Percentiles rank a stretch among this genome's conserved stretches.
phyloP scores from a whole-genome alignment of 2,113 vertebrate genomes.

The Corvus moneduloides region DNA sequence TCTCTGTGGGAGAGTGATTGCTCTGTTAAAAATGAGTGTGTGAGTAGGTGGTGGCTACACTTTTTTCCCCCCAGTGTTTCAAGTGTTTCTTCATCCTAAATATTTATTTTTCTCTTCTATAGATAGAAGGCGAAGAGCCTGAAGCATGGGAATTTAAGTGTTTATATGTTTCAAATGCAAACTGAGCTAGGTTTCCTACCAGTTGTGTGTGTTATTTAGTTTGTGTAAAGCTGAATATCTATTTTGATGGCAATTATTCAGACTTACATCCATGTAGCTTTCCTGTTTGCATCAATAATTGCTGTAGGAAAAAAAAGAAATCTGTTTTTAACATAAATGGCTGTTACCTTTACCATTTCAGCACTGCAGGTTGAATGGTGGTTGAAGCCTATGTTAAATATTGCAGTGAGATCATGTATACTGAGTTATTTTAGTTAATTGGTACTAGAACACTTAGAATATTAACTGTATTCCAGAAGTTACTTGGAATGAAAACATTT shows the following conservation, averaged over 20 bases:
- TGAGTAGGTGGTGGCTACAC: not conserved
- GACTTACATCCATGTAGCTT: not conserved
- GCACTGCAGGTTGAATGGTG: not conserved
- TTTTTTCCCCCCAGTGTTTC: not conserved
- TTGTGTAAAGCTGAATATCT: not conserved
- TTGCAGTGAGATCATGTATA: not conserved
- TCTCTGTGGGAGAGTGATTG: not conserved
- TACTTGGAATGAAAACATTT: not conserved
- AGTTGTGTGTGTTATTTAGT: not conserved
- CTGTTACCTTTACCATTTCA: not conserved
- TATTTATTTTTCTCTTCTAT: not conserved
- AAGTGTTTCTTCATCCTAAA: not conserved
- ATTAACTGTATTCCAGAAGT: not conserved
- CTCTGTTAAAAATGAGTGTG: not conserved
- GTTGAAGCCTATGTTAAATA: not conserved
- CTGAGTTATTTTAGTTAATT: not conserved
- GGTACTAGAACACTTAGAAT: not conserved
- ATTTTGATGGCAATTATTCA: not conserved
- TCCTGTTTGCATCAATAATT: conserved; percentile 6
- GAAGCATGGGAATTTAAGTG: not conserved
- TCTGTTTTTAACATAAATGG: not conserved
- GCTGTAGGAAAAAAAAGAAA: not conserved
- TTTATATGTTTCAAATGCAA: not conserved
- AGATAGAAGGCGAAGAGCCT: not conserved
- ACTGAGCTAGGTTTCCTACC: not conserved